These are phyloP conservation scores for Cryptophagus acutangulus DNA, from an alignment of 2,888 invertebrate species.

Conservation along the genomic window DNA sequence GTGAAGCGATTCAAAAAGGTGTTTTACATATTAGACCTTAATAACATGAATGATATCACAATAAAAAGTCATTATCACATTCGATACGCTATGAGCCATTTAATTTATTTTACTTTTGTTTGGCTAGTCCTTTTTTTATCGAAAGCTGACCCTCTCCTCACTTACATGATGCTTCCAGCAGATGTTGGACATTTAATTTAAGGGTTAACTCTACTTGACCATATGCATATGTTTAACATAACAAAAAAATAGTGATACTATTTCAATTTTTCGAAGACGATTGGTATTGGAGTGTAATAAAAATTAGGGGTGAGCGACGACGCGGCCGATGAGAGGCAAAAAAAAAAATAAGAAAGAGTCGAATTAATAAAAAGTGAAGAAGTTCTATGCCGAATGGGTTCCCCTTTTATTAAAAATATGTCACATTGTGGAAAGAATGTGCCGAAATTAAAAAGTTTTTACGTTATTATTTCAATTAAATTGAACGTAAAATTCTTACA, in stretches of 20 bases:
- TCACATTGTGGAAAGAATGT: conserved; percentile 33
- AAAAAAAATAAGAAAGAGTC: no score
- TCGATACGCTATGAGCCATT: conserved; percentile 28
- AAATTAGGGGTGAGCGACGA: no score
- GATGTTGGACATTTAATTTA: conserved; percentile 29
- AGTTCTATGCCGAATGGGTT: not conserved
- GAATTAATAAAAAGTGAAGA: not conserved
- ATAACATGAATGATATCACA: conserved; percentile 33
- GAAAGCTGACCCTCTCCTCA: conserved; percentile 12
- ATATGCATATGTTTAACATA: conserved; percentile 25
- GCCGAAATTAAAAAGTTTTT: conserved; percentile 30
- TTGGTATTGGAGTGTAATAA: no score
- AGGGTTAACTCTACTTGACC: conserved; percentile 32
- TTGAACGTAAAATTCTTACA: conserved; percentile 31
- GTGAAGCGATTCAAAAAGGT: conserved; percentile 14
- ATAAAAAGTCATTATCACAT: conserved; percentile 38
- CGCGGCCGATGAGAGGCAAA: no score
- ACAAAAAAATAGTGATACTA: conserved; percentile 28
- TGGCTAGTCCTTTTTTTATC: conserved; percentile 3
- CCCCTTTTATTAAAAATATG: conserved; percentile 35
- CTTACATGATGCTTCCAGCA: conserved; percentile 27
- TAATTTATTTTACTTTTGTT: conserved; percentile 10
- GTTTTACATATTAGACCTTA: conserved; percentile 26
- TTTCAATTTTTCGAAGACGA: no score
- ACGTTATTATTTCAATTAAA: conserved; percentile 32